These are phyloP conservation scores for Cliona cf. orientalis DNA, from an alignment of 37 sponge, comb jelly and placozoan genomes.

Conservation along the genomic window DNA sequence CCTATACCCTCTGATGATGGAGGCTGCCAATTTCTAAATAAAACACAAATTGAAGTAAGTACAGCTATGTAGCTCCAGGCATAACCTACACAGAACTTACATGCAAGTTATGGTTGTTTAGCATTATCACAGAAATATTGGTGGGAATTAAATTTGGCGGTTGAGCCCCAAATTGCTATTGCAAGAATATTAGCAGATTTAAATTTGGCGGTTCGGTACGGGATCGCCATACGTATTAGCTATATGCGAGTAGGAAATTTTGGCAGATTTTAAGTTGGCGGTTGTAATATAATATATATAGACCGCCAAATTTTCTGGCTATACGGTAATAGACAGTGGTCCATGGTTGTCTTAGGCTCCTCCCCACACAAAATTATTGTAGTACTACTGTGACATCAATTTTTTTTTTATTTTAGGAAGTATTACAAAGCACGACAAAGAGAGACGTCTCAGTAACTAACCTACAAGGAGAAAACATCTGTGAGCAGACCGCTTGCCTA, in stretches of 20 bases:
- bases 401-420: conserved; percentile 4
- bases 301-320: too few species aligned
- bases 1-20: background rate
- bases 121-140: background rate
- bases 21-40: background rate
- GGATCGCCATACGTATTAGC: too few species aligned
- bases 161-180: too few species aligned
- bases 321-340: background rate
- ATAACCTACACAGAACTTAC: background rate
- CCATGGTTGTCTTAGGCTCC: background rate
- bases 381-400: background rate
- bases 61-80: background rate
- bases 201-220: too few species aligned
- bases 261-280: too few species aligned
- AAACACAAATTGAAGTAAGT: too few species aligned
- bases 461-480: conserved; percentile 18
- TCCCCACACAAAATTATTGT: background rate
- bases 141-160: too few species aligned
- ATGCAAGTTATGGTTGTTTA: background rate
- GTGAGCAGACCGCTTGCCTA: conserved; percentile 49
- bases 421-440: conserved; percentile 13
- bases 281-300: too few species aligned
- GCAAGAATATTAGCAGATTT: too few species aligned
- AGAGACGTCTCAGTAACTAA: conserved; percentile 1
- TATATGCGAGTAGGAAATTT: too few species aligned